Percentiles rank a stretch among this genome's conserved stretches.
Evolutionary conservation across 1,140 invertebrate genomes (phyloP).

Genomic region (Tetragnatha versicolor): DNA sequence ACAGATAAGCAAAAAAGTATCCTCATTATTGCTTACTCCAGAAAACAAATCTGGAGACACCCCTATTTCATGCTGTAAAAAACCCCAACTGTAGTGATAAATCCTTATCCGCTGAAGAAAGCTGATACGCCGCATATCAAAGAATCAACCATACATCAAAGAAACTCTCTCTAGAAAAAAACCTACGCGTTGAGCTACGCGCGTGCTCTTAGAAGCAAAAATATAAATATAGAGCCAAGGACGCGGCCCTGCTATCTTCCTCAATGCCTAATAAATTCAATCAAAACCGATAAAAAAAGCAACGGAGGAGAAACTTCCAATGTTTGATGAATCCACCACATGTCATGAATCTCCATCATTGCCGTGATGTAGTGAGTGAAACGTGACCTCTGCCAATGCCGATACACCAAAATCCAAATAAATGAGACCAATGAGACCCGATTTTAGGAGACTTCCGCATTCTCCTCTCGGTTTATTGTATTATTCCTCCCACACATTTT

Average conservation of each 20-base stretch:
- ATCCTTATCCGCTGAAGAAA: no score
- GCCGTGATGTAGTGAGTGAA: not conserved
- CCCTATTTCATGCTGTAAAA: no score
- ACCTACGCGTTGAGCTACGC: no score
- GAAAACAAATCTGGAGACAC: no score
- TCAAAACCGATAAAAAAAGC: constrained; percentile 32
- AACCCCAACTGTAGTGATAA: no score
- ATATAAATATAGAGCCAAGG: constrained; percentile 13
- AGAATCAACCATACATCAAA: no score
- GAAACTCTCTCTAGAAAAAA: no score
- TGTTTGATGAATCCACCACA: not conserved
- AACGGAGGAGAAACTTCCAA: not conserved
- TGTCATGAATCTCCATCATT: not conserved
- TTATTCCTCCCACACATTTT: constrained; percentile 16
- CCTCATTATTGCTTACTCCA: no score
- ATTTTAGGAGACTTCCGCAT: constrained; percentile 43
- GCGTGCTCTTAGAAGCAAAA: no score
- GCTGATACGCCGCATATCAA: no score
- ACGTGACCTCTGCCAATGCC: constrained; percentile 26
- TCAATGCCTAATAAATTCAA: constrained; percentile 30
- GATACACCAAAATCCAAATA: constrained; percentile 4
- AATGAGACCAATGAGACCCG: constrained; percentile 16
- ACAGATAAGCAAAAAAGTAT: no score
- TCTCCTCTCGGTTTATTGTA: no score
- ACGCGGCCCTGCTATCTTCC: constrained; percentile 22